Percentiles rank a stretch among this genome's conserved stretches.
These are phyloP conservation scores for Callaeas wilsoni DNA, from an alignment of 2,113 vertebrate genomes.

Conservation along the genomic window DNA sequence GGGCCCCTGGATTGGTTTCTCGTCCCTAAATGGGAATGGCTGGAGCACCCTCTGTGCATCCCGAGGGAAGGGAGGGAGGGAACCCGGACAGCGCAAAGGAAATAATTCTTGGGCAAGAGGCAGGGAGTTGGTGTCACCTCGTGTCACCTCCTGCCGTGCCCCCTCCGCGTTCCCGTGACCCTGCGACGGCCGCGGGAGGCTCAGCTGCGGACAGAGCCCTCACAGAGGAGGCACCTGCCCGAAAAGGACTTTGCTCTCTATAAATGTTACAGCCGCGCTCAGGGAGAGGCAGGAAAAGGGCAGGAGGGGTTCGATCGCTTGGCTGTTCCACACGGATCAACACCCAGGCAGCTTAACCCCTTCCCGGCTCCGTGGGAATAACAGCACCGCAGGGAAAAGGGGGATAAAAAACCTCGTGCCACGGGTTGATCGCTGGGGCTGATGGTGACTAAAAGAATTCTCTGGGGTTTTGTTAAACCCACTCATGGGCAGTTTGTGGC, in stretches of 20 bases:
- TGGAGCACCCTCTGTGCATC: not conserved
- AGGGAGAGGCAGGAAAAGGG: not conserved
- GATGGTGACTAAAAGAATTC: not conserved
- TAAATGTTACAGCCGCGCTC: not conserved
- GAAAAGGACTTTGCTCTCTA: not conserved
- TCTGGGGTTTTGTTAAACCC: not conserved
- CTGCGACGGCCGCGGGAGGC: not conserved
- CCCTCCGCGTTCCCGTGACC: not conserved
- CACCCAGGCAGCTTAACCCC: not conserved
- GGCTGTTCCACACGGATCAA: not conserved
- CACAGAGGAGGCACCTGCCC: rapidly evolving
- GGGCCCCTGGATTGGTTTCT: not conserved
- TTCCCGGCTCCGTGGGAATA: not conserved
- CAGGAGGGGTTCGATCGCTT: not conserved
- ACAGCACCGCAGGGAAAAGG: not conserved
- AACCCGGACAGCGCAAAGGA: no score
- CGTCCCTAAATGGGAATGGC: not conserved
- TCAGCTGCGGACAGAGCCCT: not conserved
- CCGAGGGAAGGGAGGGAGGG: not conserved
- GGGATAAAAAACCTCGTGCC: not conserved
- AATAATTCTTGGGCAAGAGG: not conserved
- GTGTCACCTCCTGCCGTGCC: not conserved
- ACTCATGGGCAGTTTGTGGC: no score
- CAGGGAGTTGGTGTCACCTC: not conserved
- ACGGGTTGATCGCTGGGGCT: not conserved